Percentiles rank a stretch among this genome's conserved stretches.
These are phyloP conservation scores for Eupithecia subfuscata DNA, from an alignment of 2,888 invertebrate species.

Conservation along the genomic window DNA sequence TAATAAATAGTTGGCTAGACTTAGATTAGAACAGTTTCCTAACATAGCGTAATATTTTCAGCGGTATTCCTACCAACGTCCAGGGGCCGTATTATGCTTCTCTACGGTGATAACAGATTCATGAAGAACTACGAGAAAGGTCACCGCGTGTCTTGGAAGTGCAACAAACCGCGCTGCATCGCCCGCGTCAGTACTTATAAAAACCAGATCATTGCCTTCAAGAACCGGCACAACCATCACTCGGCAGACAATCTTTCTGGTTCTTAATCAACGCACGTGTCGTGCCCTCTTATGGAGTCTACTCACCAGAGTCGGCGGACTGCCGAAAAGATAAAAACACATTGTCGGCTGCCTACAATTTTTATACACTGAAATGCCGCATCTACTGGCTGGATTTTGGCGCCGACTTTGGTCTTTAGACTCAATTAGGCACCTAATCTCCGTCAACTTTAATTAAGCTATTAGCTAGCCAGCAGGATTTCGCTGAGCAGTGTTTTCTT, in stretches of 20 bases:
- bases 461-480: too few species aligned
- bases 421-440: too few species aligned
- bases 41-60: slow-evolving; percentile 34
- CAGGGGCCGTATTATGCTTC: slow-evolving; percentile 59
- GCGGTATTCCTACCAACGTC: slow-evolving; percentile 50
- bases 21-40: background rate
- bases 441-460: too few species aligned
- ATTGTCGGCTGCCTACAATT: background rate
- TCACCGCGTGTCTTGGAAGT: slow-evolving; percentile 62
- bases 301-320: background rate
- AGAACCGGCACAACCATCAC: slow-evolving; percentile 57
- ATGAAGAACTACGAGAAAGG: slow-evolving; percentile 67
- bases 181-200: slow-evolving; percentile 60
- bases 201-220: slow-evolving; percentile 51
- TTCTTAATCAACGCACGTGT: background rate
- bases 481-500: too few species aligned
- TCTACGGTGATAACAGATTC: slow-evolving; percentile 54
- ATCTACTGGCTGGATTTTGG: background rate
- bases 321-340: background rate
- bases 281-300: background rate
- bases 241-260: background rate
- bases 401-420: too few species aligned
- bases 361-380: background rate
- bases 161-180: slow-evolving; percentile 60
- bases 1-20: too few species aligned